Conservation (phyloP, 2,797 vertebrate species). For the Bufotes viridis region DNA sequence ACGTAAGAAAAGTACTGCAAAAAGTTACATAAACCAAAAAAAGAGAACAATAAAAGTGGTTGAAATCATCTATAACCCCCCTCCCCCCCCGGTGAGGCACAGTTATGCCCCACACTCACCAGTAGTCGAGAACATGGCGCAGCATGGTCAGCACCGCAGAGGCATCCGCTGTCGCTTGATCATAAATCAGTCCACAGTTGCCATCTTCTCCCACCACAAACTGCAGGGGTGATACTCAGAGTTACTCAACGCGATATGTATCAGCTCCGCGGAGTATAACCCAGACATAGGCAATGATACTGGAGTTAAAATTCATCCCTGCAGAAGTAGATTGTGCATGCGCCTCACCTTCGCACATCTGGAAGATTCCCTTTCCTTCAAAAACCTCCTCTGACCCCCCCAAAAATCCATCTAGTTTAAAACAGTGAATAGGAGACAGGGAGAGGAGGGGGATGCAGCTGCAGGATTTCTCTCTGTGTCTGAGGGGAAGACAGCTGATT, state of each 20-base stretch:
- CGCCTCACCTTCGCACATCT: too few relatives aligned
- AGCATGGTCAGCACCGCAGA: slow-evolving; percentile 79
- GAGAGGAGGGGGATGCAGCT: background rate
- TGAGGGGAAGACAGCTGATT: background rate
- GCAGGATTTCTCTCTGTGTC: background rate
- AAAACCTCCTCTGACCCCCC: background rate
- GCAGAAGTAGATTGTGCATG: background rate
- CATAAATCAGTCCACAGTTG: slow-evolving; percentile 83
- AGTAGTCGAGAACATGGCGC: slow-evolving; percentile 79
- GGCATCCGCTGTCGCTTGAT: slow-evolving; percentile 82
- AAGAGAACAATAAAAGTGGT: too few relatives aligned
- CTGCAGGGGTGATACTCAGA: slow-evolving; percentile 65
- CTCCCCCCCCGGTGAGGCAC: background rate
- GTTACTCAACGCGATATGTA: slow-evolving; percentile 16
- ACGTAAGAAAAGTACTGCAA: too few relatives aligned
- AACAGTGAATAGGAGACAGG: background rate
- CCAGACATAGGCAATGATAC: background rate
- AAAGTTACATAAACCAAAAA: too few relatives aligned
- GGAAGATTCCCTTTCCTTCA: too few relatives aligned
- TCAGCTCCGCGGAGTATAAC: too few relatives aligned
- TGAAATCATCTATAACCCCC: too few relatives aligned
- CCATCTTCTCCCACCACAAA: slow-evolving; percentile 83
- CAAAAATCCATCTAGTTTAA: slow-evolving; percentile 6
- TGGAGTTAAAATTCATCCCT: background rate
- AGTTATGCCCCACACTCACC: slow-evolving; percentile 69